These are phyloP conservation scores for Podarcis raffonei DNA, from an alignment of 2,113 vertebrate species.

Conservation along the genomic window DNA sequence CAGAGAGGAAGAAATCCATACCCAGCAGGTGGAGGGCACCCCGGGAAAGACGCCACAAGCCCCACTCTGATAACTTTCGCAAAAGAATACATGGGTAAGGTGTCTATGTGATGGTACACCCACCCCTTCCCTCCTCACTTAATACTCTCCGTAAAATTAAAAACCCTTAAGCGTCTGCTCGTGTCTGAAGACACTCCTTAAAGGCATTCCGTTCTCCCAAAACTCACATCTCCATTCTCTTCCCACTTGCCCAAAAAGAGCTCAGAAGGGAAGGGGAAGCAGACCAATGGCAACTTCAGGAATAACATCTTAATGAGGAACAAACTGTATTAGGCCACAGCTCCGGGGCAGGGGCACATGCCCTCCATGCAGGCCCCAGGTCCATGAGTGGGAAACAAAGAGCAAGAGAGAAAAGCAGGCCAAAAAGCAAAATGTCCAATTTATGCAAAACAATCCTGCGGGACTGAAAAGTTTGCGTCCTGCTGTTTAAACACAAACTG, in stretches of 20 bases:
- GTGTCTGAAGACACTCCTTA: neutral
- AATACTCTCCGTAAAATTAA: neutral
- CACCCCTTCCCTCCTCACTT: neutral
- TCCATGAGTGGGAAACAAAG: neutral
- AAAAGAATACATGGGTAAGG: neutral
- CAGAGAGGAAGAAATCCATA: neutral
- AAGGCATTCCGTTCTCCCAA: no score
- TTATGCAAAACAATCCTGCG: neutral
- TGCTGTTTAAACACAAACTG: neutral
- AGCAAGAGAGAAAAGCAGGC: neutral
- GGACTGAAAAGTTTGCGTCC: neutral
- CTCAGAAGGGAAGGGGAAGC: neutral
- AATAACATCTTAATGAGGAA: no score
- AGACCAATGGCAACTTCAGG: neutral
- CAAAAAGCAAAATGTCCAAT: neutral
- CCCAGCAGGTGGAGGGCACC: neutral
- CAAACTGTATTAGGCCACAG: neutral
- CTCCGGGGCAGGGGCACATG: neutral
- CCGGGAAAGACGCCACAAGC: neutral
- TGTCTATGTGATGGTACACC: neutral
- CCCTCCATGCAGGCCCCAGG: no score
- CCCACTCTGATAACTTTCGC: neutral
- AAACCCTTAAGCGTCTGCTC: neutral
- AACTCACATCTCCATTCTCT: neutral
- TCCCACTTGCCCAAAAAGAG: neutral